Conservation (phyloP, 2,888 invertebrate genomes). For the Sericinus montela region DNA sequence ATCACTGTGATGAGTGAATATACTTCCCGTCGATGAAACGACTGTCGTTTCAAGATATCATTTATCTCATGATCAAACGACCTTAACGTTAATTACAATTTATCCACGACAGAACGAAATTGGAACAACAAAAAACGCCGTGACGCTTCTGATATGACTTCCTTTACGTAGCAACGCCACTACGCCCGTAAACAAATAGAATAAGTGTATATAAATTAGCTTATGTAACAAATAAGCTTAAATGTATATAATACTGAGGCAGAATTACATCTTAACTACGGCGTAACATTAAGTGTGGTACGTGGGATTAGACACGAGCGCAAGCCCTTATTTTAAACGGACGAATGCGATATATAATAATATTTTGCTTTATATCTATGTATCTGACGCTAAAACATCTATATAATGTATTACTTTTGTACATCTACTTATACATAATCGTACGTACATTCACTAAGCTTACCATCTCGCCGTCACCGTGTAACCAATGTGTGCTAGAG, state of each 20-base stretch:
- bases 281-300: slow-evolving; percentile 76
- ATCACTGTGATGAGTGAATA: no score
- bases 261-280: slow-evolving; percentile 79
- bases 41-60: no score
- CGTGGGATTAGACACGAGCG: slow-evolving; percentile 77
- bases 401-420: slow-evolving; percentile 80
- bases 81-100: not conserved
- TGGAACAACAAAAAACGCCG: slow-evolving; percentile 44
- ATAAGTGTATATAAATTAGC: slow-evolving; percentile 77
- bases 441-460: slow-evolving; percentile 78
- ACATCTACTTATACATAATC: slow-evolving; percentile 79
- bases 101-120: slow-evolving; percentile 36
- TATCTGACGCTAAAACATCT: slow-evolving; percentile 80
- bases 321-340: slow-evolving; percentile 78
- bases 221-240: slow-evolving; percentile 79
- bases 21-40: no score
- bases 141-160: slow-evolving; percentile 75
- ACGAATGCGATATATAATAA: slow-evolving; percentile 79
- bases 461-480: slow-evolving; percentile 55
- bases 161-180: slow-evolving; percentile 66
- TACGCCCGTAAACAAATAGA: slow-evolving; percentile 73
- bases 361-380: slow-evolving; percentile 79
- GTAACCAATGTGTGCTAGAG: slow-evolving; percentile 64
- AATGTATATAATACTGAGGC: slow-evolving; percentile 80
- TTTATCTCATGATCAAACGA: no score